These are phyloP conservation scores for Meteorus sp. DNA, from an alignment of 1,140 invertebrate genomes.

Conservation along the genomic window DNA sequence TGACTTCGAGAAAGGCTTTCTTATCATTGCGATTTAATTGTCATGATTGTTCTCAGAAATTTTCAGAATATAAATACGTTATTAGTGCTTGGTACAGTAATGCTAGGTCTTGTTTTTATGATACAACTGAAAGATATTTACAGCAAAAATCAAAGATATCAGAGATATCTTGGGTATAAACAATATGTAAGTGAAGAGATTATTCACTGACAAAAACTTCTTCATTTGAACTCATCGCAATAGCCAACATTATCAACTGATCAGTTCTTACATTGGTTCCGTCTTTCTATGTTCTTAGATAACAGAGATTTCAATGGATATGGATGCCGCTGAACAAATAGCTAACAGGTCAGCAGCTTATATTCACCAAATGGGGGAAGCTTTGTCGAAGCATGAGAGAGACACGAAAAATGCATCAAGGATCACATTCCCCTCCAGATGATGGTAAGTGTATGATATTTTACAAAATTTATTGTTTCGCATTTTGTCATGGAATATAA, in stretches of 20 bases:
- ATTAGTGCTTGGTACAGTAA: constrained; percentile 43
- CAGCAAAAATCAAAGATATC: constrained; percentile 55
- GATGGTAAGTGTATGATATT: neutral
- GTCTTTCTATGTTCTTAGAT: constrained; percentile 47
- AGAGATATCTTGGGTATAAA: constrained; percentile 53
- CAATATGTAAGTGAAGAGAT: constrained; percentile 52
- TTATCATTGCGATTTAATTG: too few relatives aligned
- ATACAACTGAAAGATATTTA: constrained; percentile 58
- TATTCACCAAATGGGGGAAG: constrained; percentile 49
- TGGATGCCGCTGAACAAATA: constrained; percentile 55
- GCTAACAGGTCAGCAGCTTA: constrained; percentile 56
- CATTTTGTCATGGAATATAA: neutral
- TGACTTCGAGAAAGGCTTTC: too few relatives aligned
- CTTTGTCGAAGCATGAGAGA: constrained; percentile 45
- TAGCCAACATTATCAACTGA: neutral
- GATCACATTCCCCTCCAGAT: neutral
- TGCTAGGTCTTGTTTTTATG: constrained; percentile 53
- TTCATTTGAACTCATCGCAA: neutral
- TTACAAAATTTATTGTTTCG: neutral
- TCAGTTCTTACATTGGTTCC: neutral
- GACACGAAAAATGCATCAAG: constrained; percentile 48
- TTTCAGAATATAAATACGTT: constrained; percentile 50
- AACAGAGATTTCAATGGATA: constrained; percentile 56
- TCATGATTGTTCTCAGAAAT: constrained; percentile 50
- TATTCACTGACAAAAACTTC: neutral